Conservation (phyloP, 2,888 invertebrate genomes). For the Conops quadrifasciatus region DNA sequence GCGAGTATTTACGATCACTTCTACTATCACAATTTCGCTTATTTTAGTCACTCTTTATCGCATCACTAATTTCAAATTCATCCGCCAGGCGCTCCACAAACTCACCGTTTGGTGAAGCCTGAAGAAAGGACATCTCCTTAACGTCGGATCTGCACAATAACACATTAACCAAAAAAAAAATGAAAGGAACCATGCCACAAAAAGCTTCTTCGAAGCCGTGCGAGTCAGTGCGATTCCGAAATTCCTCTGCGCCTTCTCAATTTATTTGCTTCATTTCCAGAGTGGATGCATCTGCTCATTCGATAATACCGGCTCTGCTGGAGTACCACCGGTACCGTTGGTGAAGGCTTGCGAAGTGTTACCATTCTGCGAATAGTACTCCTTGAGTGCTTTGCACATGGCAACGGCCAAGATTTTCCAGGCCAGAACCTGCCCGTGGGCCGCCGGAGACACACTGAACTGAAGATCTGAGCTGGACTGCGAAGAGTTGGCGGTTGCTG, state of each 20-base stretch:
- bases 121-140: not conserved
- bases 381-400: conserved; percentile 60
- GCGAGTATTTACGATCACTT: conserved; percentile 13
- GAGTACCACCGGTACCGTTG: conserved; percentile 52
- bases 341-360: conserved; percentile 39
- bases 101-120: not conserved
- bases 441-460: conserved; percentile 37
- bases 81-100: not conserved
- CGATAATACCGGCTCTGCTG: conserved; percentile 56
- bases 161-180: conserved; percentile 21
- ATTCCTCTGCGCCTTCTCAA: conserved; percentile 17
- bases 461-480: conserved; percentile 39
- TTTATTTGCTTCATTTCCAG: conserved; percentile 42
- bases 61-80: not conserved
- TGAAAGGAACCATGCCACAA: too few relatives aligned
- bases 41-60: conserved; percentile 29
- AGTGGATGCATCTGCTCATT: conserved; percentile 47
- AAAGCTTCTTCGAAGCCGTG: conserved; percentile 47
- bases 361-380: conserved; percentile 55
- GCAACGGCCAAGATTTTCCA: conserved; percentile 60
- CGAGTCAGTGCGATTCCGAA: conserved; percentile 8
- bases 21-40: conserved; percentile 49
- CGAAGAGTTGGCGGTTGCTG: conserved; percentile 35
- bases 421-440: conserved; percentile 51
- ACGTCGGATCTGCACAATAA: not conserved